Base-by-base conservation (phyloP, 2,797 vertebrate genomes). In the Mus minutoides region DNA sequence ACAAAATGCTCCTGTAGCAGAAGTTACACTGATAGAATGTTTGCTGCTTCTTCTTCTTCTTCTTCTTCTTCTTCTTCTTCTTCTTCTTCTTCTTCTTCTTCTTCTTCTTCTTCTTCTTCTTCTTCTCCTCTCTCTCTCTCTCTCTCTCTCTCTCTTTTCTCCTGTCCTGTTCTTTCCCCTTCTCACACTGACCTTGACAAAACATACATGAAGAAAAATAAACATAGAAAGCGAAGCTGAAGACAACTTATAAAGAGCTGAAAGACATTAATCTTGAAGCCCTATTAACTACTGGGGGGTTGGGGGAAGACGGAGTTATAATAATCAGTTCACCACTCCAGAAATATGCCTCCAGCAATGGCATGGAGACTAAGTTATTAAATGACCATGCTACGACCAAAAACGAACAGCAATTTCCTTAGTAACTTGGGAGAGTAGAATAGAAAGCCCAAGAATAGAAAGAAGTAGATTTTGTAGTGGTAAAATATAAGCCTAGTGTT, bases 161-260 rank as follows among this genome's bases (percentile, higher is more conserved):
- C 49, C 34, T 77, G 31, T 80, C 21, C 56, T 14, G 46, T 40
- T 24, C 31, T 58, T 26, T 12, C 24, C 7, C 3, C 13, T 54
- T 73, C 34, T 87, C 37, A 75, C 0, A 26, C 60, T 85, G 37
- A 93, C 56, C 21, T 93, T 17, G 75, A 88, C 21, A 93, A 92
- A 93, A 17, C 87, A 14, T 11, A 91, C 6, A 3, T 67, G 24
- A 76, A 26, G 40, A 67, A 4, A 92, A 90, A 84, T 85, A 26
- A 89, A 86, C 78, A 83, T 34, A 87, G 17, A 90, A 95, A 95
- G 67, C 34, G 6, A 86, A 29, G 9, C 52, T 88, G 58, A 94
- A 90, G 31, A 37, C 26, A 69, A 46, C 7, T 78, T 9, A 71
- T 71, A 77, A 92, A 80, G 5, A 90, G 13, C 13, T 80, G 14